Evolutionary conservation across 2,888 invertebrate genomes (phyloP), one percentile per base, ranked within the genome.

Genomic region (Ernsta delagoae): DNA sequence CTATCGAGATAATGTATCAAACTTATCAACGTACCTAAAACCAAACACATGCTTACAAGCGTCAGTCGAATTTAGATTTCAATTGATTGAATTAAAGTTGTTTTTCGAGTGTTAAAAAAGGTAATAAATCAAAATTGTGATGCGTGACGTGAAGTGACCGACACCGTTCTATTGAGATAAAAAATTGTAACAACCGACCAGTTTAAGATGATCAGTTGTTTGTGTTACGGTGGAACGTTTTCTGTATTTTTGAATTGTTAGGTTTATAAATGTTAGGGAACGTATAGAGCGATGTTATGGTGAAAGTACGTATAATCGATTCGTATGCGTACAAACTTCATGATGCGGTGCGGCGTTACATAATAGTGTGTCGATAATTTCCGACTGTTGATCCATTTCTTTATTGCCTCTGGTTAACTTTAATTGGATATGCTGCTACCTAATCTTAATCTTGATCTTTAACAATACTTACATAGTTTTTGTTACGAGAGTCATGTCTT

Each of bases 301-400:
- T 87, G 89, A 90, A 90, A 89, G 90, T 88, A 80, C 77, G 74
- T 74, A 73, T 79, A 84, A 88, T 86, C 82, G 83, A 83, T 82
- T 80, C 79, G 75, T 79, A 78, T 78, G 79, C 83, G 82, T 82
- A 83, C 79, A 76, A 78, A 81, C 81, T 80, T 80, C 75, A 77
- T 75, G 65, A 75, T 69, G 71, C 78, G 77, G 75, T 80, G 78
- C 78, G 78, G 80, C 75, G 80, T 85, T 88, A 83, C 86, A 83
- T 82, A 72, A 75, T 71, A 66, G 70, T 71, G 67, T 70, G n/a
- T 41, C 41, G 71, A 71, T 70, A 60, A 70, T 70, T 71, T 66
- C 24, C 48, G 59, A 60, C 41, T 54, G 50, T 59, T 45, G 12
- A 53, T 59, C 61, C 39, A 64, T 65, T 67, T 70, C 63, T 60